phyloP scores from a whole-genome alignment of 1,140 invertebrate genomes.

The Papilio glaucus region DNA sequence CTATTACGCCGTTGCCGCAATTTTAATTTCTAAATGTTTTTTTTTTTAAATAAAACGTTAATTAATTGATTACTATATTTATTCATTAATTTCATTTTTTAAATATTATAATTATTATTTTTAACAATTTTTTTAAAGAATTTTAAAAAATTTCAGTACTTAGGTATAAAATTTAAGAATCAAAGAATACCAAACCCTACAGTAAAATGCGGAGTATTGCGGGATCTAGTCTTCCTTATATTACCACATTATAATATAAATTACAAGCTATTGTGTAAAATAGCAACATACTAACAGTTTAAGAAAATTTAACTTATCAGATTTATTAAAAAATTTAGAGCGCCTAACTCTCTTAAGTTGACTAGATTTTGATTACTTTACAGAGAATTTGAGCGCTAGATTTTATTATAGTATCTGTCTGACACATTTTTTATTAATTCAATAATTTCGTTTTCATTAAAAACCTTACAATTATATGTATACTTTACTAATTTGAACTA shows the following conservation, averaged over 20 bases:
- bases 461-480: constrained; percentile 1
- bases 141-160: not conserved
- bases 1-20: not conserved
- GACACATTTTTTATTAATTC: not conserved
- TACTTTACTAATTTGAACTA: constrained; percentile 18
- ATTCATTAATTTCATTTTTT: constrained; percentile 29
- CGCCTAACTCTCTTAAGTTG: constrained; percentile 40
- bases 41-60: not conserved
- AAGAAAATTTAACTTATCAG: not conserved
- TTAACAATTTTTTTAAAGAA: constrained; percentile 15
- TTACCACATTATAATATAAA: not conserved
- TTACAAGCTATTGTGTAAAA: not conserved
- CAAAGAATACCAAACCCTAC: not conserved
- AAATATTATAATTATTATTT: not conserved
- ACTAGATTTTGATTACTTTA: constrained; percentile 42
- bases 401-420: not conserved
- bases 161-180: not conserved
- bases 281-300: not conserved
- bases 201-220: not conserved
- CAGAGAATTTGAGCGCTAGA: not conserved
- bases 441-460: not conserved
- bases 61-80: not conserved
- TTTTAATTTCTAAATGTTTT: not conserved
- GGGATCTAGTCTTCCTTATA: not conserved
- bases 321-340: not conserved